Evolutionary conservation across 2,888 invertebrate genomes (phyloP).

Genomic region (Cheilosia urbana): DNA sequence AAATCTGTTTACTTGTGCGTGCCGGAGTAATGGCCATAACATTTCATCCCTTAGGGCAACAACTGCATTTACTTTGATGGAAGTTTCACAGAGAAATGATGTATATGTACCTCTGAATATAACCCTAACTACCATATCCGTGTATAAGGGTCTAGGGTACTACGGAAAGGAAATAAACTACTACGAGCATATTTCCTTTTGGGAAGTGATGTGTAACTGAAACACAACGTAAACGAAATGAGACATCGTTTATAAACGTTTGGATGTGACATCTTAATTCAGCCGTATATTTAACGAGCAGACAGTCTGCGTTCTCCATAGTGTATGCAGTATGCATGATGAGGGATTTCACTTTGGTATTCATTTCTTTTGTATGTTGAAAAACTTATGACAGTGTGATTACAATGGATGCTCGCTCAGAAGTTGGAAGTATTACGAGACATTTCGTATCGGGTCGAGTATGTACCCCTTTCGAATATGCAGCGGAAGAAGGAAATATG

Average conservation of each 20-base stretch:
- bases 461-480: not conserved
- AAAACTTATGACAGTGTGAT: slow-evolving; percentile 18
- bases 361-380: slow-evolving; percentile 1
- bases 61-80: slow-evolving; percentile 12
- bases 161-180: slow-evolving; percentile 7
- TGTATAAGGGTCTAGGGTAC: not conserved
- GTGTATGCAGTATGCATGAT: not conserved
- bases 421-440: not conserved
- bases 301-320: not conserved
- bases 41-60: slow-evolving; percentile 13
- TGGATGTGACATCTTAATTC: slow-evolving; percentile 35
- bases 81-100: not conserved
- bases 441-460: not conserved
- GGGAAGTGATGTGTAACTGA: not conserved
- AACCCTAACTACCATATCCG: not conserved
- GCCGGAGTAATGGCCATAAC: slow-evolving; percentile 10
- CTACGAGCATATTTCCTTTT: not conserved
- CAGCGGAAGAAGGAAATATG: no score
- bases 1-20: slow-evolving; percentile 15
- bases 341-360: slow-evolving; percentile 6
- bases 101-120: not conserved
- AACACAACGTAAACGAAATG: slow-evolving; percentile 6
- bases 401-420: slow-evolving; percentile 14
- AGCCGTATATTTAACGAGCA: slow-evolving; percentile 1
- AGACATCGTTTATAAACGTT: slow-evolving; percentile 32